phyloP scores from a whole-genome alignment of 2,888 invertebrate genomes.

The Apeira syringaria region DNA sequence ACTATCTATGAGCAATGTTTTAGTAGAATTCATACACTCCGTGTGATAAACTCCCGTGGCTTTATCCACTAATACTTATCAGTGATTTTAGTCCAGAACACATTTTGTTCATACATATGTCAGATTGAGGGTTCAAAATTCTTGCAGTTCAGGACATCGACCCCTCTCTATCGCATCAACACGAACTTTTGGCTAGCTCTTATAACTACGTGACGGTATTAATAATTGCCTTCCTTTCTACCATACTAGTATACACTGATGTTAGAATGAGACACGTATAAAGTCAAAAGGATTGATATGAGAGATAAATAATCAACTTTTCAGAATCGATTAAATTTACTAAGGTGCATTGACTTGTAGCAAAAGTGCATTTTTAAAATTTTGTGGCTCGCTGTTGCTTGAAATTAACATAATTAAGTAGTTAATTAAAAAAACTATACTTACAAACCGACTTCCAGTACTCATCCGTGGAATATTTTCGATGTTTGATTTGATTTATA shows the following conservation, averaged over 20 bases:
- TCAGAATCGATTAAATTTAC: conserved; percentile 28
- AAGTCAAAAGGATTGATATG: conserved; percentile 26
- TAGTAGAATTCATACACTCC: too few relatives aligned
- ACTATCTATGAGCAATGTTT: too few relatives aligned
- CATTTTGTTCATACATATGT: background rate
- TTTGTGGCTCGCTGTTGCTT: too few relatives aligned
- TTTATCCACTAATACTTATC: too few relatives aligned
- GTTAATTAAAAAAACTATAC: too few relatives aligned
- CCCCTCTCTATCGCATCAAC: conserved; percentile 49
- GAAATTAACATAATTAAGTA: too few relatives aligned
- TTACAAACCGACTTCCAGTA: too few relatives aligned
- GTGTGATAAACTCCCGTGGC: too few relatives aligned
- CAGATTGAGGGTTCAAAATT: conserved; percentile 26
- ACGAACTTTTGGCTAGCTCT: conserved; percentile 66
- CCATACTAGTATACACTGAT: conserved; percentile 31
- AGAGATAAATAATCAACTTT: conserved; percentile 31
- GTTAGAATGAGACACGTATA: conserved; percentile 42
- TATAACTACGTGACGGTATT: conserved; percentile 69
- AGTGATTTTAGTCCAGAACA: background rate
- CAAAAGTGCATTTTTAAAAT: conserved; percentile 12
- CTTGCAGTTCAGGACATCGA: conserved; percentile 58
- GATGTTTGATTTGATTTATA: too few relatives aligned
- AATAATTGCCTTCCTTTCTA: conserved; percentile 61
- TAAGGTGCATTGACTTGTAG: conserved; percentile 9
- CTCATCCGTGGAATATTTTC: too few relatives aligned